Evolutionary conservation across 1,140 invertebrate species (phyloP).

Genomic region (Eufriesea mexicana): DNA sequence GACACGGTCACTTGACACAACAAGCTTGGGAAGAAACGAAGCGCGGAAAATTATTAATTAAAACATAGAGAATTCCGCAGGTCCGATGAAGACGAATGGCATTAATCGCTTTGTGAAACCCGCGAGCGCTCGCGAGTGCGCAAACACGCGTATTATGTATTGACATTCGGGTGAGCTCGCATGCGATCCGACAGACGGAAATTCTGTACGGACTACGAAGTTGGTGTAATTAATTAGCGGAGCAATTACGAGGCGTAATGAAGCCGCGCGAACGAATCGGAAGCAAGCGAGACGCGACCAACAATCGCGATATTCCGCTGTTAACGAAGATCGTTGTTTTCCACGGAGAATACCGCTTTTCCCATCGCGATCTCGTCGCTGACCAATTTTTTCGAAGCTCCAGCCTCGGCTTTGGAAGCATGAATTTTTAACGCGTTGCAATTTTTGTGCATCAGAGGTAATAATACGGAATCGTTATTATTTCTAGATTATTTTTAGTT

Average conservation of each 20-base stretch:
- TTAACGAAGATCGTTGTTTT: not conserved
- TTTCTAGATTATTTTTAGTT: too few species aligned
- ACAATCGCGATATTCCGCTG: not conserved
- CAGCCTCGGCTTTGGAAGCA: too few species aligned
- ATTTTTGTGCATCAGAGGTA: too few species aligned
- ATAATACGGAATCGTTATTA: too few species aligned
- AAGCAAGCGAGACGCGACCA: not conserved
- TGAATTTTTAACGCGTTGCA: too few species aligned
- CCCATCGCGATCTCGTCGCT: not conserved
- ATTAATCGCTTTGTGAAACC: constrained; percentile 26
- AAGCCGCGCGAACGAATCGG: constrained; percentile 40
- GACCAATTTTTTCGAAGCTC: too few species aligned
- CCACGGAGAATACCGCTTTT: too few species aligned
- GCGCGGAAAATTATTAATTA: constrained; percentile 6
- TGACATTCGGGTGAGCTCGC: not conserved
- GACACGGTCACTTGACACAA: too few species aligned
- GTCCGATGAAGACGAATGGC: not conserved
- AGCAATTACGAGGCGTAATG: constrained; percentile 44
- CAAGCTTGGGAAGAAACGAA: not conserved
- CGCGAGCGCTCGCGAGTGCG: not conserved
- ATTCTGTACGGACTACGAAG: not conserved
- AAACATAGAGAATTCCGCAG: not conserved
- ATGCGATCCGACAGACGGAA: not conserved
- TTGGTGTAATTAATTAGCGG: constrained; percentile 52
- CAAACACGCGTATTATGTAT: constrained; percentile 23